phyloP scores from a whole-genome alignment of 1,140 invertebrate genomes.

The Orius laevigatus region DNA sequence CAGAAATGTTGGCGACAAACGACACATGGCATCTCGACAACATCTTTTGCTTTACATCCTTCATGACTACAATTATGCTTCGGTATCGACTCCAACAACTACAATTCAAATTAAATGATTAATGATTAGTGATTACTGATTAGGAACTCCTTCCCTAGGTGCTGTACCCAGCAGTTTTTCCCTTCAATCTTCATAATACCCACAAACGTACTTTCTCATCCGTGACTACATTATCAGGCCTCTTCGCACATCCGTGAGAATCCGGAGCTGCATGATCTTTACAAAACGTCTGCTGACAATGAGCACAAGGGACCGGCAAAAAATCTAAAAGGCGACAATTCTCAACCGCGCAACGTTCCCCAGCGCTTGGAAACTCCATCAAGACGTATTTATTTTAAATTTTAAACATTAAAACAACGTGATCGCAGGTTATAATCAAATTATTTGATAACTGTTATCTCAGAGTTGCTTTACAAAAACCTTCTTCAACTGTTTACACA shows the following conservation, averaged over 20 bases:
- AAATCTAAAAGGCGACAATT: conserved; percentile 30
- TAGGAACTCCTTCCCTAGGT: too few relatives aligned
- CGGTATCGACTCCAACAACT: conserved; percentile 4
- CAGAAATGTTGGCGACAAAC: conserved; percentile 38
- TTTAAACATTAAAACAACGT: too few relatives aligned
- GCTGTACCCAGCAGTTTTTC: background rate
- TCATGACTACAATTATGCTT: conserved; percentile 24
- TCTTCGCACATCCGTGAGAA: conserved; percentile 25
- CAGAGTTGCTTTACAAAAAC: too few relatives aligned
- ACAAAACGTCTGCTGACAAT: conserved; percentile 28
- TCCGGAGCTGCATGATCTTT: conserved; percentile 26
- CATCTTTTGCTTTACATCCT: conserved; percentile 24
- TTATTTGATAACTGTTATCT: too few relatives aligned
- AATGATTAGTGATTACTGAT: background rate
- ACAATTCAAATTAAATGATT: conserved; percentile 1
- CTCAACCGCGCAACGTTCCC: conserved; percentile 24
- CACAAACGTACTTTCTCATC: conserved; percentile 18
- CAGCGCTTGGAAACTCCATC: conserved; percentile 27
- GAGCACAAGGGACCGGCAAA: conserved; percentile 27
- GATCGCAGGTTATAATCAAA: too few relatives aligned
- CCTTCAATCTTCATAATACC: background rate
- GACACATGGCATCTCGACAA: conserved; percentile 32
- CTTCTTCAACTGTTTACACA: too few relatives aligned
- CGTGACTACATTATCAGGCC: conserved; percentile 21
- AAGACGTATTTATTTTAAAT: background rate